phyloP scores from a whole-genome alignment of 2,888 invertebrate species.

The Epinotia brunnichana region DNA sequence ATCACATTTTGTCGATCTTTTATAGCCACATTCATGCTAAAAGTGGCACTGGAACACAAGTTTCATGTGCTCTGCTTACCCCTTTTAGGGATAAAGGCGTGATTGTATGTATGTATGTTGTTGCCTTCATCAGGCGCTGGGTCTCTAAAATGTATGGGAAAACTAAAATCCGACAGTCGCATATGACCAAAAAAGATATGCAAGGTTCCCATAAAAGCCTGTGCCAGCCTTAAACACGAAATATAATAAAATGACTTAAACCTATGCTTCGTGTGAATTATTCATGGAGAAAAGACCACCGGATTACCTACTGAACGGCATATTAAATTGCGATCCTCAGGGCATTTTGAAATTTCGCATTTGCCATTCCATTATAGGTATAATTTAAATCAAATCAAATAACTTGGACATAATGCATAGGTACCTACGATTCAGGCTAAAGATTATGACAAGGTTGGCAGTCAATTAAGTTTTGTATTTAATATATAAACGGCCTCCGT shows the following conservation, averaged over 20 bases:
- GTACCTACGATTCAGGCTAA: not conserved
- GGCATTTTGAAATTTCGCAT: constrained; percentile 6
- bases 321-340: constrained; percentile 7
- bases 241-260: not conserved
- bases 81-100: too few relatives aligned
- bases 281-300: not conserved
- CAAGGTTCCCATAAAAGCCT: not conserved
- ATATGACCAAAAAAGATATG: too few relatives aligned
- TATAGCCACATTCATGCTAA: too few relatives aligned
- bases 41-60: too few relatives aligned
- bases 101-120: too few relatives aligned
- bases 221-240: not conserved
- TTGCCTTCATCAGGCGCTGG: too few relatives aligned
- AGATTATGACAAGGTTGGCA: constrained; percentile 1
- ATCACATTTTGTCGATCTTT: too few relatives aligned
- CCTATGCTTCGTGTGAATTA: not conserved
- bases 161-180: too few relatives aligned
- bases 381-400: not conserved
- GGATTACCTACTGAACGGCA: not conserved
- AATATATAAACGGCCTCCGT: not conserved
- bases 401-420: not conserved
- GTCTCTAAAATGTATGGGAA: too few relatives aligned
- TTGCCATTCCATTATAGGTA: not conserved
- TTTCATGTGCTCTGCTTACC: too few relatives aligned
- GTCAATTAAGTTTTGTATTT: not conserved